Evolutionary conservation across 2,113 vertebrate genomes (phyloP).

Genomic region (Cyanistes caeruleus): DNA sequence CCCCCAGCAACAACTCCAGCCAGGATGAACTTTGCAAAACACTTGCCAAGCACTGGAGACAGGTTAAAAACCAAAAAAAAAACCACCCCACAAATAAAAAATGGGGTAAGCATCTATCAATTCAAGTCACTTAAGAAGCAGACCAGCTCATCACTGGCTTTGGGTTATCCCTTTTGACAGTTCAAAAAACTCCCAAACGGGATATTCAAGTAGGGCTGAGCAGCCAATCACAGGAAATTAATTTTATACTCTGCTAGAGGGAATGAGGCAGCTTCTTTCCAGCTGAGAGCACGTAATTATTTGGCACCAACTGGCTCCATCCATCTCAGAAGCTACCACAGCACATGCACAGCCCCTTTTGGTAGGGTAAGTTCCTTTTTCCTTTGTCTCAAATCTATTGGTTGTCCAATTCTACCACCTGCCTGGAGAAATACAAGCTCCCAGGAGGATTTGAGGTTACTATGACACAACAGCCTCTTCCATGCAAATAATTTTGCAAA

Average conservation of each 20-base stretch:
- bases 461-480: rapidly evolving
- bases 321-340: background rate
- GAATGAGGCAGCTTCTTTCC: conserved; percentile 19
- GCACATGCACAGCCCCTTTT: background rate
- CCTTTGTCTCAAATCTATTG: background rate
- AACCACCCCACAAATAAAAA: no score
- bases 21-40: background rate
- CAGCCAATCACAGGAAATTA: conserved; percentile 23
- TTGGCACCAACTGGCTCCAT: conserved; percentile 16
- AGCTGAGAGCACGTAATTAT: conserved; percentile 1
- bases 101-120: rapidly evolving
- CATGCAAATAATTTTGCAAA: background rate
- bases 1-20: background rate
- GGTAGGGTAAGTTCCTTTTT: background rate
- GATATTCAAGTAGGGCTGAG: background rate
- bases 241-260: conserved; percentile 12
- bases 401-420: background rate
- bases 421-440: background rate
- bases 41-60: background rate
- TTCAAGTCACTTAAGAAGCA: background rate
- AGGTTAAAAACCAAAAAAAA: background rate
- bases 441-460: background rate
- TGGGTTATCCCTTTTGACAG: background rate
- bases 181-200: background rate
- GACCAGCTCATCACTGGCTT: background rate